Evolutionary conservation across 35 echinoderm and acorn worm genomes (phyloP).

Genomic region (Apostichopus californicus): DNA sequence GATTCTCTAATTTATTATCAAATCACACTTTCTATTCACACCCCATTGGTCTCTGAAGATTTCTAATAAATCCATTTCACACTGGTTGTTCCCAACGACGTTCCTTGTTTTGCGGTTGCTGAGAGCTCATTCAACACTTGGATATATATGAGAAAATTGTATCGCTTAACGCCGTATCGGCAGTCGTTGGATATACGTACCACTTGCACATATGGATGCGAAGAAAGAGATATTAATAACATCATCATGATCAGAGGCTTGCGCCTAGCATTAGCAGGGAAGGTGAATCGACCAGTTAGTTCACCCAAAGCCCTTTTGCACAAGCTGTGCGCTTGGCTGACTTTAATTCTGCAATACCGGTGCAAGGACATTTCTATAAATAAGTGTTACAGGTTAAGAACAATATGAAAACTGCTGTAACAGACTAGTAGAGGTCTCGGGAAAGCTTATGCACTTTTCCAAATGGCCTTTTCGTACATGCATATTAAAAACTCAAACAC

Average conservation of each 20-base stretch:
- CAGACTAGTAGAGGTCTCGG: neutral
- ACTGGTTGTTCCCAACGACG: no score
- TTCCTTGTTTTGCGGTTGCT: neutral
- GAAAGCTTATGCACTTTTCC: no score
- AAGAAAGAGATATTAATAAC: constrained; percentile 10
- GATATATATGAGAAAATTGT: neutral
- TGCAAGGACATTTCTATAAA: constrained; percentile 12
- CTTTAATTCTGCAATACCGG: neutral
- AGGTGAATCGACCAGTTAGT: constrained; percentile 13
- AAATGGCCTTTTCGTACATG: no score
- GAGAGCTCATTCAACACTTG: neutral
- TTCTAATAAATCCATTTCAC: no score
- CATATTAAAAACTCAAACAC: no score
- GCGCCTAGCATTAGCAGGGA: neutral
- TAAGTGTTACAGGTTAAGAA: neutral
- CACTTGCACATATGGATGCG: neutral
- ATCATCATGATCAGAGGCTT: neutral
- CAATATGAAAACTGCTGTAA: neutral
- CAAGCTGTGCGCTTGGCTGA: neutral
- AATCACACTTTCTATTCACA: no score
- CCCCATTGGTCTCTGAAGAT: no score
- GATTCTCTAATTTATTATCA: no score
- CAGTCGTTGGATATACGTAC: neutral
- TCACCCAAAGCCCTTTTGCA: neutral
- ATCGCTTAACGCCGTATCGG: neutral